Conservation (phyloP, 2,113 vertebrate species). For the Hepsetus odoe region DNA sequence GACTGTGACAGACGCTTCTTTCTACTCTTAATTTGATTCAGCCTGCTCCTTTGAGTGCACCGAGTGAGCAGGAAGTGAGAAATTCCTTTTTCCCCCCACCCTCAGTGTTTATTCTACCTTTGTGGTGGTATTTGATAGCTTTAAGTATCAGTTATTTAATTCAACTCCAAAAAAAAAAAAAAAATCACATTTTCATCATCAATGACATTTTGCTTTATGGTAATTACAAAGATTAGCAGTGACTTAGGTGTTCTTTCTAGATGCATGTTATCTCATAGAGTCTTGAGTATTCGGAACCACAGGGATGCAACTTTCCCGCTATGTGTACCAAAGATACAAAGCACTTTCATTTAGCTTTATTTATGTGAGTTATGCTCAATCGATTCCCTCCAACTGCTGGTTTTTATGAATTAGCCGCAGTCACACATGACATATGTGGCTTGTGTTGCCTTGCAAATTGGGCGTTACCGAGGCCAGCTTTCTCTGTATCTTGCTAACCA, state of each 20-base stretch:
- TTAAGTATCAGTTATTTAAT: conserved; percentile 21
- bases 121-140: conserved; percentile 12
- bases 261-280: not conserved
- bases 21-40: conserved; percentile 49
- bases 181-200: conserved; percentile 9
- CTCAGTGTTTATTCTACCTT: conserved; percentile 16
- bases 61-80: conserved; percentile 1
- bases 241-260: not conserved
- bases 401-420: too few species aligned
- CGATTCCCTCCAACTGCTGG: too few species aligned
- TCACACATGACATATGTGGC: too few species aligned
- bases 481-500: too few species aligned
- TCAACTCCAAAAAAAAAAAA: not conserved
- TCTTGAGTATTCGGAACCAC: not conserved
- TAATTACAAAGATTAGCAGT: conserved; percentile 86
- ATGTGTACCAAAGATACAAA: too few species aligned
- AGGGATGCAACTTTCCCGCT: not conserved
- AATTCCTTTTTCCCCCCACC: conserved; percentile 3
- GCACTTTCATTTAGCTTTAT: too few species aligned
- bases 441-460: too few species aligned
- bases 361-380: too few species aligned
- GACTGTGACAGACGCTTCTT: conserved; percentile 44
- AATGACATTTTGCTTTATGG: conserved; percentile 51
- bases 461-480: too few species aligned
- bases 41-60: conserved; percentile 26